Evolutionary conservation across 2,797 vertebrate genomes (phyloP), one percentile per base, ranked within the genome.

Genomic region (Gobionotothen gibberifrons): DNA sequence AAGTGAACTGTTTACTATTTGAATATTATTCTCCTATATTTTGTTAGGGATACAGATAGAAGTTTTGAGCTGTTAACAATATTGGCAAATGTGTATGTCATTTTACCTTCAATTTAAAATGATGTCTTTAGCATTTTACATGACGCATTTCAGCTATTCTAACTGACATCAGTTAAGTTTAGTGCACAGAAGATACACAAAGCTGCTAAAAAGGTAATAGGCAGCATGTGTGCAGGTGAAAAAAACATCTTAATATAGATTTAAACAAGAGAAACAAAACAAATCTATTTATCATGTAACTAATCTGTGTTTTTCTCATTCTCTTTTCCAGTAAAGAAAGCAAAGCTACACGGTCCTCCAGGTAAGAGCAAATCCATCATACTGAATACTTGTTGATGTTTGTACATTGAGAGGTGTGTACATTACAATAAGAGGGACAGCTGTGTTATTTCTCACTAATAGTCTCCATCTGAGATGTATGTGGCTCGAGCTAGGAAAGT

Each of bases 301-400:
- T 89, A 64, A 91, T 73, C 3, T 0, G 1, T 82, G 2, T 76
- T 67, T 36, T 12, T 89, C 29, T 85, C 36, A 56, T 69, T 83
- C 57, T 88, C 53, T 91, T 44, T 94, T 92, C 15, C 89, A 95
- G 95, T 95, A 29, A 95, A 95, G 81, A 95, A 95, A 91, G 95
- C 95, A 76, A 93, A 91, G 76, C 93, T 95, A 11, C 92, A 94
- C 1, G 95, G 95, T 43, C 91, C 92, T n/a, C 90, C 94, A 95
- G 95, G 95, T 95, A 93, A 94, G 91, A 83, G 11, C 13, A 11
- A 0, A 57, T 14, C 2, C 6, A 15, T 48, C 13, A 15, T 3
- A 17, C 44, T 40, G 3, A 48, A 48, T 55, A 7, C 52, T 11
- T 63, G 2, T 26, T 46, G 36, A 19, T 58, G 48, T 58, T 36